Evolutionary conservation across 2,888 invertebrate genomes (phyloP).

Genomic region (Epiblema foenella): DNA sequence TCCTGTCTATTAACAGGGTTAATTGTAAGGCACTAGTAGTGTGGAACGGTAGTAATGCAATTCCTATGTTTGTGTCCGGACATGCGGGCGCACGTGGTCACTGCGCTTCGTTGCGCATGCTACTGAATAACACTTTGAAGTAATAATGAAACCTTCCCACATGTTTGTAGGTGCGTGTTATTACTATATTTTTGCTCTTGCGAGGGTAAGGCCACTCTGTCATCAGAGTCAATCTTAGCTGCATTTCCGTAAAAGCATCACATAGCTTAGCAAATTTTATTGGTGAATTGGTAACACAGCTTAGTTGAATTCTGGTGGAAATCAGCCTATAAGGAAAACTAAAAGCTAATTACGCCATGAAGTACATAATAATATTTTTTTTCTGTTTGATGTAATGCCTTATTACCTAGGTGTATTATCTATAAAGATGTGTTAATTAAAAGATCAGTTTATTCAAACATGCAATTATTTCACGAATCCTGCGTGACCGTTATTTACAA

Average conservation of each 20-base stretch:
- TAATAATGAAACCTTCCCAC: slow-evolving; percentile 50
- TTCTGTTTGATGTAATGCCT: not conserved
- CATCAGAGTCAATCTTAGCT: not conserved
- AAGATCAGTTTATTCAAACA: slow-evolving; percentile 7
- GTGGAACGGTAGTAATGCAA: slow-evolving; percentile 63
- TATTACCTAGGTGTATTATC: not conserved
- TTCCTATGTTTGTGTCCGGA: slow-evolving; percentile 68
- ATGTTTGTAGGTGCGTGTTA: not conserved
- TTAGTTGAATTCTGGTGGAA: not conserved
- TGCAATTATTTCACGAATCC: not conserved
- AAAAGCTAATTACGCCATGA: slow-evolving; percentile 4
- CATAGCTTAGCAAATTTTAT: not conserved
- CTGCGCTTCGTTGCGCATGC: slow-evolving; percentile 59
- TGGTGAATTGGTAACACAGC: not conserved
- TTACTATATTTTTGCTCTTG: slow-evolving; percentile 1
- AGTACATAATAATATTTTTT: not conserved
- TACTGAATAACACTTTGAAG: slow-evolving; percentile 69
- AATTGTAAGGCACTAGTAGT: slow-evolving; percentile 23
- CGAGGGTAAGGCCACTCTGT: not conserved
- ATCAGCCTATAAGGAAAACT: slow-evolving; percentile 1
- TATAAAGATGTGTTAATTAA: not conserved
- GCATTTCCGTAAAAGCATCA: not conserved
- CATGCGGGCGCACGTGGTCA: slow-evolving; percentile 78
- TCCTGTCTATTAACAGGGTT: slow-evolving; percentile 6
- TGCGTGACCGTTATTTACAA: slow-evolving; percentile 25